Conservation (phyloP, 2,113 vertebrate genomes). For the Corythornis madagascariensis region DNA sequence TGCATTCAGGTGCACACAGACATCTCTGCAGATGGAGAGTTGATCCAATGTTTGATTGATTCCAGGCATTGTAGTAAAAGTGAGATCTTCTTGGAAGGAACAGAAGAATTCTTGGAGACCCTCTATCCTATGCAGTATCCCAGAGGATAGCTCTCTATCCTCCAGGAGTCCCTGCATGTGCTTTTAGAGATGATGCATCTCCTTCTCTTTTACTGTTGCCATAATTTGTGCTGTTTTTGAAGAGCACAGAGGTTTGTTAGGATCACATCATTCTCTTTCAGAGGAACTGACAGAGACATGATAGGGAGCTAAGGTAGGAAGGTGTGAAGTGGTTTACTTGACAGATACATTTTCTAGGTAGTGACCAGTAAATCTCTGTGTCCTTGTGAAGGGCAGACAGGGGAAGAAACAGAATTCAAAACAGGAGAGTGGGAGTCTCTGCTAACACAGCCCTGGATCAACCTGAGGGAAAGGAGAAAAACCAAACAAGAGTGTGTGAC, state of each 20-base stretch:
- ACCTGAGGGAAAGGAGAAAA: background rate
- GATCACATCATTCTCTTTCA: background rate
- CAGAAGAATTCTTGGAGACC: background rate
- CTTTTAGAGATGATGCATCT: background rate
- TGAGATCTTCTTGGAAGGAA: background rate
- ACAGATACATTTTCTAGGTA: background rate
- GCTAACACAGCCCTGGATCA: background rate
- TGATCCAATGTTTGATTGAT: background rate
- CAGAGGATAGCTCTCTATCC: background rate
- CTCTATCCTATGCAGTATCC: background rate
- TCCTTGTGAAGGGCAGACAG: background rate
- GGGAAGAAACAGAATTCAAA: background rate
- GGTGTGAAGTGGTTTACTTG: background rate
- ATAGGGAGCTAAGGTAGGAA: background rate
- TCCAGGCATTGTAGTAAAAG: background rate
- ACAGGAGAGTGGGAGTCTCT: background rate
- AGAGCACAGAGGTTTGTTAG: background rate
- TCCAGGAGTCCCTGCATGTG: background rate
- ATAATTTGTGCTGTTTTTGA: background rate
- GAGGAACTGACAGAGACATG: slow-evolving; percentile 17
- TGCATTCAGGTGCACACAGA: background rate
- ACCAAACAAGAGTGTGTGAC: background rate
- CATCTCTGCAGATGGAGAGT: background rate
- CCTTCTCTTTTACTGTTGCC: background rate
- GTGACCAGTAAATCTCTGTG: background rate